Evolutionary conservation across 2,888 invertebrate species (phyloP).

Genomic region (Drosophila mimica): DNA sequence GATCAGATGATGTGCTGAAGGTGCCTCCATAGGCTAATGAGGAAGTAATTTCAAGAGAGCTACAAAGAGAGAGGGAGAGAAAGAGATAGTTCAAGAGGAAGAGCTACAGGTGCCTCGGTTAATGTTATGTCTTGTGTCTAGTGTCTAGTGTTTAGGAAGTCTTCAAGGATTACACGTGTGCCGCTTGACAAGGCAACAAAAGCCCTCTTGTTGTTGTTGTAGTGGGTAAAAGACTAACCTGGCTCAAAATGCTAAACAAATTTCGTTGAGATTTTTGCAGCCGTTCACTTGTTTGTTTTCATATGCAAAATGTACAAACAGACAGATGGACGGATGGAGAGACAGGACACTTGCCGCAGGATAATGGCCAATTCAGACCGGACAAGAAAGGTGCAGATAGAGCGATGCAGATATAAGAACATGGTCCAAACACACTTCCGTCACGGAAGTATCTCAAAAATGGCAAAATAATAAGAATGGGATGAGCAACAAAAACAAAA

Average conservation of each 20-base stretch:
- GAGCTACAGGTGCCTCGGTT: conserved; percentile 24
- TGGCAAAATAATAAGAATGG: conserved; percentile 17
- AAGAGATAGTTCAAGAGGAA: background rate
- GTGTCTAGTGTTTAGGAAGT: conserved; percentile 55
- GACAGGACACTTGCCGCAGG: conserved; percentile 42
- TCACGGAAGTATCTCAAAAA: conserved; percentile 61
- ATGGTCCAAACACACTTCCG: conserved; percentile 60
- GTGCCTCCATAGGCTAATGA: conserved; percentile 48
- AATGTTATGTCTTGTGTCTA: conserved; percentile 16
- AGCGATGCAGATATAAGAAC: conserved; percentile 22
- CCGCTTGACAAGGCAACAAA: conserved; percentile 56
- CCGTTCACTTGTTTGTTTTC: conserved; percentile 74
- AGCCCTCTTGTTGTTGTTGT: conserved; percentile 27
- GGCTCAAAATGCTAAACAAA: conserved; percentile 21
- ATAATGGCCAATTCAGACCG: conserved; percentile 32
- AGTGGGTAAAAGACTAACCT: conserved; percentile 57
- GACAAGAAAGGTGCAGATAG: conserved; percentile 25
- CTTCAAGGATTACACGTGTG: conserved; percentile 69
- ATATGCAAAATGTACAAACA: conserved; percentile 73
- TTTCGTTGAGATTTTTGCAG: conserved; percentile 17
- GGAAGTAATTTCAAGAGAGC: conserved; percentile 47
- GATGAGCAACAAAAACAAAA: conserved; percentile 7
- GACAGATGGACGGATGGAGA: conserved; percentile 6
- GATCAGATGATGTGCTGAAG: conserved; percentile 44
- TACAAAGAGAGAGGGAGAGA: background rate